These are phyloP conservation scores for Luscinia megarhynchos DNA, from an alignment of 2,797 vertebrate genomes.

Conservation along the genomic window DNA sequence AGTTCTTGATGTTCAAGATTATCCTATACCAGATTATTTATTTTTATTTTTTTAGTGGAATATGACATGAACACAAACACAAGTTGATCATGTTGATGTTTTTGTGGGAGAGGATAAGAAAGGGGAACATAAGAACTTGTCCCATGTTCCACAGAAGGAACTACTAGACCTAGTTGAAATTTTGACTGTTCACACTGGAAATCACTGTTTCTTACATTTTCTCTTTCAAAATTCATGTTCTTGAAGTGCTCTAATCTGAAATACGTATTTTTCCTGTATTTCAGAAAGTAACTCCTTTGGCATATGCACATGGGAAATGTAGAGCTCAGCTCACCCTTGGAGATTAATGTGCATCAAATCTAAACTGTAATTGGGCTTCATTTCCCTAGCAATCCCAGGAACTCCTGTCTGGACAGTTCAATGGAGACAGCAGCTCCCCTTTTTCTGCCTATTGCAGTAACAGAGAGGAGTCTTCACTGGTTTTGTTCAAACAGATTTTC, in stretches of 20 bases:
- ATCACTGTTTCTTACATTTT: not conserved
- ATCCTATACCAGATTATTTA: not conserved
- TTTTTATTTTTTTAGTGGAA: not conserved
- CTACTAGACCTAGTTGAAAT: not conserved
- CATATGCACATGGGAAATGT: not conserved
- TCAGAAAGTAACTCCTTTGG: not conserved
- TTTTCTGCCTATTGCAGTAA: not conserved
- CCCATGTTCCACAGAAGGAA: not conserved
- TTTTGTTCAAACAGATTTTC: not conserved
- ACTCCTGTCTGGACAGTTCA: not conserved
- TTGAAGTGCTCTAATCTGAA: not conserved
- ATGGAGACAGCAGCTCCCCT: not conserved
- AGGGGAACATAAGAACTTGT: not conserved
- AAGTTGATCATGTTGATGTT: not conserved
- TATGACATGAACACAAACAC: not conserved
- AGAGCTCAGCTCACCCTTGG: not conserved
- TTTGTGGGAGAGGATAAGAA: not conserved
- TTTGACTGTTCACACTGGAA: not conserved
- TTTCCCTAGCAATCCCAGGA: not conserved
- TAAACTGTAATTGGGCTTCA: not conserved
- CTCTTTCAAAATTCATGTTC: not conserved
- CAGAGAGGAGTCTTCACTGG: not conserved
- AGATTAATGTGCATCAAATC: not conserved
- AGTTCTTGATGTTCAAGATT: not conserved
- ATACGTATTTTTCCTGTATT: rapidly evolving